Evolutionary conservation across 2,113 vertebrate genomes (phyloP), one percentile per base, ranked within the genome.

Genomic region (Chamaetylas fuelleborni): DNA sequence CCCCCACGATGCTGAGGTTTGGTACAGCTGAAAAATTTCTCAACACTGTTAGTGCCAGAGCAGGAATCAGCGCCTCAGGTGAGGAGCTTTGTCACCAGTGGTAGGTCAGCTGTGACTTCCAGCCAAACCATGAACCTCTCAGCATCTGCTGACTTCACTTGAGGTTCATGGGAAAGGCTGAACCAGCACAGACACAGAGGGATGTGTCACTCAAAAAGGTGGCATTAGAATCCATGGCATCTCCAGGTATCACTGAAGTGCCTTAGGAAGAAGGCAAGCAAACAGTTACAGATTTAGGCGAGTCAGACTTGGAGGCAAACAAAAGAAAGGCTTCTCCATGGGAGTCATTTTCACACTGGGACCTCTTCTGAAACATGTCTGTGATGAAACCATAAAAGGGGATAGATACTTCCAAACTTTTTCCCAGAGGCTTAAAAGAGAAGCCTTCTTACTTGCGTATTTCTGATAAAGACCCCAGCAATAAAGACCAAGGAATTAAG

Each of bases 21-120:
- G 0, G 0, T 29, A 24, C 5, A 33, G 13, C 64, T 80, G 36
- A 54, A 61, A 77, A 10, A 42, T n/a, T 67, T 83, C 3, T 4
- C 42, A 67, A 16, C 36, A 13, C 29, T 57, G 20, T 5, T 53
- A 34, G 50, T 64, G 10, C 5, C 64, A 84, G 12, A 6, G 19
- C 31, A 76, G 38, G 20, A 31, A 64, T 20, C 31, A 57, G 36
- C 36, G 64, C 24, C 51, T 71, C 28, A 29, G 11, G 12, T 13
- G 11, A 82, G 38, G n/a, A 74, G 69, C 34, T 72, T 42, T 65
- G 58, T 50, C 54, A 84, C 16, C 51, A 50, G 7, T 7, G 28
- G 12, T 43, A 65, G n/a, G n/a, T 29, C 34, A 78, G 9, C 5
- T 70, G 12, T 53, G 78, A 64, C 24, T 33, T 95, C 5, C 88